phyloP scores from a whole-genome alignment of 2,797 vertebrate genomes.

The Smutsia gigantea region DNA sequence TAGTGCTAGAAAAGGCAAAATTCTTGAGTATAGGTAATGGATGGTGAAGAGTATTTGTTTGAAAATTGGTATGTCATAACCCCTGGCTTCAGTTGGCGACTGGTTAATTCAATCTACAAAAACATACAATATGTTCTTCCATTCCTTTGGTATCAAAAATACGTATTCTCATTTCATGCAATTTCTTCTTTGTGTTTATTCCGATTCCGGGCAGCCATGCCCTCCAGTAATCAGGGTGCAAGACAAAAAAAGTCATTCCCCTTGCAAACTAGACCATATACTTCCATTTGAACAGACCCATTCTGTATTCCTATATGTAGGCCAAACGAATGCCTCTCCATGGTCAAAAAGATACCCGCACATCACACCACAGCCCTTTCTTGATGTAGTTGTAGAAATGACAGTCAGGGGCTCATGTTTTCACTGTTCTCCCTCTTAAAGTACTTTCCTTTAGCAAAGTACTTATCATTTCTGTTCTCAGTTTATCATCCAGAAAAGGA shows the following conservation, averaged over 20 bases:
- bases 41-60: conserved; percentile 64
- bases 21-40: neutral
- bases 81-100: conserved; percentile 52
- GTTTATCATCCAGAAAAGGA: neutral
- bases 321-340: neutral
- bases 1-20: conserved; percentile 61
- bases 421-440: neutral
- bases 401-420: neutral
- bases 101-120: conserved; percentile 57
- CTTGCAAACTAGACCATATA: conserved; percentile 55
- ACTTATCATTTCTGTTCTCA: neutral
- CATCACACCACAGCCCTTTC: neutral
- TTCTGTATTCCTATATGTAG: conserved; percentile 21
- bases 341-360: neutral
- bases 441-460: neutral
- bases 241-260: conserved; percentile 51
- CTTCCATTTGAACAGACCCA: conserved; percentile 66
- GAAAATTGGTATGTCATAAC: conserved; percentile 39
- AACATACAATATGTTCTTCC: conserved; percentile 13
- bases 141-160: conserved; percentile 67
- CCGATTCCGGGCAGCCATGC: conserved; percentile 63
- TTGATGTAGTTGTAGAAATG: neutral
- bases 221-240: conserved; percentile 51
- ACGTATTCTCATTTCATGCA: conserved; percentile 65
- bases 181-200: conserved; percentile 74